Base-by-base conservation (phyloP, 2,113 vertebrate genomes). In the Calyptommatus sinebrachiatus region DNA sequence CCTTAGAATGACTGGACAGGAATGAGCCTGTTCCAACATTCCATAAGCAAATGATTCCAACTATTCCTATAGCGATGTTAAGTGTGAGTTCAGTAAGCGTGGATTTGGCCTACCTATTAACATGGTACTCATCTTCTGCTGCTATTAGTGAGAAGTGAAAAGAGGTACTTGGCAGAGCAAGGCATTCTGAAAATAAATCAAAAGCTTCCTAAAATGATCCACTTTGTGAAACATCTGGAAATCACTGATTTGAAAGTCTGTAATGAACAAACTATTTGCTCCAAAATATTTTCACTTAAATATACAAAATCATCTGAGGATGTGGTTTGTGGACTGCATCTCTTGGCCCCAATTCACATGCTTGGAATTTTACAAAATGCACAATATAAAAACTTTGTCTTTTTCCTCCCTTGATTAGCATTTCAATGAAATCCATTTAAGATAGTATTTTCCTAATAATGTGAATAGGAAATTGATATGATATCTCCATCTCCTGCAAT, bases 251-350 rank as follows among this genome's bases (percentile, higher is more conserved):
- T 66, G 26, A 57, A 68, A 48, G 20, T 1, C n/a, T 76, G 63
- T 31, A 73, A 68, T 73, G 29, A 67, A 80, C 71, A 14, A 80
- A 67, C 22, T 67, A 73, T 80, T 80, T 80, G 67, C 48, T 80
- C 41, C 46, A 45, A 31, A 78, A 78, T 71, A 71, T 57, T 78
- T 78, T 71, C 53, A 46, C 26, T 78, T 26, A 71, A 61, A 57
- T 29, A n/a, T 46, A 78, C 69, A 31, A 53, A 70, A 71, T 45
- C 24, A 45, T 71, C 18, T 35, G 46, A 74, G 79, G 71, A 74
- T 80, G 79, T 80, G 79, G 71, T 74, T 73, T 80, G 29, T 67
- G 48, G 71, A 80, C 31, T 80, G 26, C 48, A 66, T 41, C 71
- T 62, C 24, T 62, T 45, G 72, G 35, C 62, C 71, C 67, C 45